A percentile compares a stretch with the other conserved stretches of the same genome.
phyloP scores from a whole-genome alignment of 1,140 invertebrate species.

The Drosophila chauvacae region DNA sequence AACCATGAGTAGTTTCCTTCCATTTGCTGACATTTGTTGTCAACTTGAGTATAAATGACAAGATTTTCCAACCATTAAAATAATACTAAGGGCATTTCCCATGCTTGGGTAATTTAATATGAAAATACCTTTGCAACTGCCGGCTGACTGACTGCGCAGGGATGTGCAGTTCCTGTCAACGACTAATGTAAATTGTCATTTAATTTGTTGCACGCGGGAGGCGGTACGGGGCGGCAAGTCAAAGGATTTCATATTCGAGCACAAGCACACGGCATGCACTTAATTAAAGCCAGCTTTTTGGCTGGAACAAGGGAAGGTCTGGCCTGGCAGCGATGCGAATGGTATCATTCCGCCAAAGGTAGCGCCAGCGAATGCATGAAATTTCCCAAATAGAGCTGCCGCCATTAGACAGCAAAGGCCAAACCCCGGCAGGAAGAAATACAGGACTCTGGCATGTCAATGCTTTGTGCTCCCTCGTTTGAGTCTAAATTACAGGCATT shows the following conservation, averaged over 20 bases:
- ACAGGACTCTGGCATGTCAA: conserved; percentile 23
- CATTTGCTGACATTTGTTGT: conserved; percentile 16
- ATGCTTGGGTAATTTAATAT: conserved; percentile 40
- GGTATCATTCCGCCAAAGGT: conserved; percentile 37
- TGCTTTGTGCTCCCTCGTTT: conserved; percentile 43
- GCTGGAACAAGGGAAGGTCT: conserved; percentile 3
- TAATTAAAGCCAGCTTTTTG: conserved; percentile 60
- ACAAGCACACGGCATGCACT: conserved; percentile 57
- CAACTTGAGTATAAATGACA: conserved; percentile 24
- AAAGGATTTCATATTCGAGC: conserved; percentile 60
- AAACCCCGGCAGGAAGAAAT: neutral
- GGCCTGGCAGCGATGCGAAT: conserved; percentile 1
- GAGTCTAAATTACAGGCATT: conserved; percentile 60
- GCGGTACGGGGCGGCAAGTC: conserved; percentile 11
- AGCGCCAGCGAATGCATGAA: conserved; percentile 62
- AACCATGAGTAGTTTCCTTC: neutral
- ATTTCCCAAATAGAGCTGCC: conserved; percentile 38
- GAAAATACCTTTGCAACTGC: conserved; percentile 34
- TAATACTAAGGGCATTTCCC: conserved; percentile 2
- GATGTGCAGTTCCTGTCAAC: conserved; percentile 15
- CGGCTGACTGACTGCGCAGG: conserved; percentile 6
- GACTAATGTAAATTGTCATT: conserved; percentile 37
- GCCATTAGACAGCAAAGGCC: conserved; percentile 12
- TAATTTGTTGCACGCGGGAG: conserved; percentile 27
- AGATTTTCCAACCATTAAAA: conserved; percentile 14